These are phyloP conservation scores for Protomyctophum bolini DNA, from an alignment of 2,113 vertebrate species.

Conservation along the genomic window DNA sequence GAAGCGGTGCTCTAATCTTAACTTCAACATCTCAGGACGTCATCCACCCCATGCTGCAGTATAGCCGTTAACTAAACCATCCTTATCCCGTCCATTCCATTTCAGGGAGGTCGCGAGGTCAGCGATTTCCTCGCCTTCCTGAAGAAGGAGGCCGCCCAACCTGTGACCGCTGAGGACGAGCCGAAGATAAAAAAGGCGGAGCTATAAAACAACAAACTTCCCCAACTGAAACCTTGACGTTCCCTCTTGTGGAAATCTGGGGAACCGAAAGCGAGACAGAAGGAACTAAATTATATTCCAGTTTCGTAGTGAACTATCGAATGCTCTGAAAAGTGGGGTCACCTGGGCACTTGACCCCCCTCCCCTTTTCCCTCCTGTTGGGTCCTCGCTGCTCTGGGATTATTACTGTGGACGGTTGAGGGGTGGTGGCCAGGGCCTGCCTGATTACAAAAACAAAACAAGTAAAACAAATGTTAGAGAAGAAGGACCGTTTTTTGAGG, in stretches of 20 bases:
- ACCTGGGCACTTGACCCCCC: slow-evolving; percentile 6
- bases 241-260: slow-evolving; percentile 29
- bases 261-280: slow-evolving; percentile 47
- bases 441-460: slow-evolving; percentile 52
- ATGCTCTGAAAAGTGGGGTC: slow-evolving; percentile 72
- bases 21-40: too few relatives aligned
- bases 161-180: slow-evolving; percentile 86
- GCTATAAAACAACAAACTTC: slow-evolving; percentile 69
- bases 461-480: slow-evolving; percentile 50
- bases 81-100: background rate
- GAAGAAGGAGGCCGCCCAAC: slow-evolving; percentile 90
- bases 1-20: too few relatives aligned
- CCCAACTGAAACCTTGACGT: background rate
- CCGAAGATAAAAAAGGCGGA: slow-evolving; percentile 85
- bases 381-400: slow-evolving; percentile 69
- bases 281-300: slow-evolving; percentile 78
- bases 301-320: slow-evolving; percentile 75
- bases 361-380: slow-evolving; percentile 39
- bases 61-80: background rate
- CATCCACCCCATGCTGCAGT: background rate
- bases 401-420: slow-evolving; percentile 63
- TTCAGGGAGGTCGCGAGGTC: slow-evolving; percentile 94
- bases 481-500: slow-evolving; percentile 59
- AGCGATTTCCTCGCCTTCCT: slow-evolving; percentile 93
- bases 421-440: slow-evolving; percentile 66